Percentiles rank a stretch among this genome's conserved stretches.
Conservation (phyloP, 2,113 vertebrate genomes). For the Eubucco bourcierii region DNA sequence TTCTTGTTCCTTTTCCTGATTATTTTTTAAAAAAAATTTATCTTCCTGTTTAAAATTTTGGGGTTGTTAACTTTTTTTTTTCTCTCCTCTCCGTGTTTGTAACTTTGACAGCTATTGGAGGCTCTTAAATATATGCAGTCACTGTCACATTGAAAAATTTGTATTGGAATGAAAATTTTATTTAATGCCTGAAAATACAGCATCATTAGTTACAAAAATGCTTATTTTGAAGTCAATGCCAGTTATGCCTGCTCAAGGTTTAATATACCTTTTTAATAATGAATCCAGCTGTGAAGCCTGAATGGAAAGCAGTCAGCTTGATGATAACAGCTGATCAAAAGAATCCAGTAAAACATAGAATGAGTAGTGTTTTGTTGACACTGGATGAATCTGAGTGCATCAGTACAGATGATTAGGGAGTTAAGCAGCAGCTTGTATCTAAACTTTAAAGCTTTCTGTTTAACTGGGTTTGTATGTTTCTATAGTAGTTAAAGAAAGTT, state of each 20-base stretch:
- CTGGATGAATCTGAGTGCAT: not conserved
- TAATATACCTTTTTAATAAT: slow-evolving; percentile 6
- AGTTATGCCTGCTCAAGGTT: slow-evolving; percentile 1
- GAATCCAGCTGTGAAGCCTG: slow-evolving; percentile 32
- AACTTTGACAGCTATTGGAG: not conserved
- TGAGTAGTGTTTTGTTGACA: slow-evolving; percentile 24
- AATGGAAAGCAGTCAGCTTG: slow-evolving; percentile 37
- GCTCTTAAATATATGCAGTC: not conserved
- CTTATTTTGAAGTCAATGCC: slow-evolving; percentile 34
- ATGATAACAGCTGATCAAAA: slow-evolving; percentile 13
- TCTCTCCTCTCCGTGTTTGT: not conserved
- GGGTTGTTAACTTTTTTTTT: not conserved
- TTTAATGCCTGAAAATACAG: not conserved
- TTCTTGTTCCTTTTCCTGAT: not conserved
- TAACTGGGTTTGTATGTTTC: not conserved
- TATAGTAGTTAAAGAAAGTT: not conserved
- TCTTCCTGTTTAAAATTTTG: not conserved
- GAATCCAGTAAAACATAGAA: not conserved
- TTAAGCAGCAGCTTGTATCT: not conserved
- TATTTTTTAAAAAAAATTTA: too few relatives aligned
- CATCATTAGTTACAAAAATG: not conserved
- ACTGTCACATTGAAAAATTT: not conserved
- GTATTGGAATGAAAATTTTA: not conserved
- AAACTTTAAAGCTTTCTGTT: not conserved
- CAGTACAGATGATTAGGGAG: not conserved